phyloP scores from a whole-genome alignment of 2,113 vertebrate species.

The human region GRCh38 chr18:64849501-64850000 shows the following conservation, averaged over 20 bases:
- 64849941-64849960: constrained; percentile 24
- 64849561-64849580: background rate
- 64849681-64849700: background rate
- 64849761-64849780: background rate
- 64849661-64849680: background rate
- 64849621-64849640: background rate
- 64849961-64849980: constrained; percentile 44
- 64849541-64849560: background rate
- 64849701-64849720: background rate
- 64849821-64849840: background rate
- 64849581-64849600: background rate
- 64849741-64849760: background rate
- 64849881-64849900: constrained; percentile 27
- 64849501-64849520: constrained; percentile 21
- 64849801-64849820: background rate
- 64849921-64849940: constrained; percentile 32
- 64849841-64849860: background rate
- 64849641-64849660: fast-evolving
- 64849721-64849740: background rate
- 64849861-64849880: background rate
- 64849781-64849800: background rate
- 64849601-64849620: background rate
- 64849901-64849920: background rate
- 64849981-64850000: background rate
- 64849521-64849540: background rate